Percentiles rank a stretch among this genome's conserved stretches.
These are phyloP conservation scores for Drosophila fulvimacula DNA, from an alignment of 2,888 invertebrate species.

Conservation along the genomic window DNA sequence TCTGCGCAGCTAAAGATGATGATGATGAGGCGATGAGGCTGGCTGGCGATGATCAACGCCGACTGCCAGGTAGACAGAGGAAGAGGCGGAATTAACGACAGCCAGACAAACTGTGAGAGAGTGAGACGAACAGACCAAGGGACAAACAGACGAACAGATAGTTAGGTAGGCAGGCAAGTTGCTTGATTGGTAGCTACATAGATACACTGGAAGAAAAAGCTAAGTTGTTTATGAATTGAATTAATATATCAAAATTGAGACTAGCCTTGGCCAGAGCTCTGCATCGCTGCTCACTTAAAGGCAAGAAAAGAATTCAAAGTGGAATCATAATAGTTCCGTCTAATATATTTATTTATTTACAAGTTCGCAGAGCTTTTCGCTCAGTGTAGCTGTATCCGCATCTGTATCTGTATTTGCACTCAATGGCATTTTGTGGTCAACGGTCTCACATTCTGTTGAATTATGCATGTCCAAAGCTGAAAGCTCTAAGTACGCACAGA, in stretches of 20 bases:
- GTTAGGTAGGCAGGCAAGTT: conserved; percentile 40
- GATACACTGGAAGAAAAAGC: conserved; percentile 12
- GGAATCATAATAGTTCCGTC: not conserved
- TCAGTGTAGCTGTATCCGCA: conserved; percentile 13
- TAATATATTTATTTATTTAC: not conserved
- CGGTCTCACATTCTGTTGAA: conserved; percentile 66
- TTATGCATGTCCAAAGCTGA: conserved; percentile 59
- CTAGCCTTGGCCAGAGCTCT: not conserved
- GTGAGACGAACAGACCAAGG: conserved; percentile 1
- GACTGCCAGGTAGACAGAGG: conserved; percentile 53
- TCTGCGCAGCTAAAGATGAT: conserved; percentile 32
- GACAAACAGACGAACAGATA: conserved; percentile 30
- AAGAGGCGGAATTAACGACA: conserved; percentile 38
- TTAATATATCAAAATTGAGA: no score
- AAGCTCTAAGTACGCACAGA: conserved; percentile 24
- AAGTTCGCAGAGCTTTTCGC: not conserved
- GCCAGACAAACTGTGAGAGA: conserved; percentile 15
- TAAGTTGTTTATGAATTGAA: not conserved
- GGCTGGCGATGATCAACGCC: conserved; percentile 58
- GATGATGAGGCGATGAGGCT: conserved; percentile 34
- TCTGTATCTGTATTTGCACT: conserved; percentile 51
- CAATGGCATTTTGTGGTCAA: conserved; percentile 55
- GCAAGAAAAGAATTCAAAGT: not conserved
- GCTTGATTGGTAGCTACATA: conserved; percentile 45
- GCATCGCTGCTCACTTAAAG: not conserved